Evolutionary conservation across 2,797 vertebrate genomes (phyloP).

Genomic region (Xenentodon cancila): DNA sequence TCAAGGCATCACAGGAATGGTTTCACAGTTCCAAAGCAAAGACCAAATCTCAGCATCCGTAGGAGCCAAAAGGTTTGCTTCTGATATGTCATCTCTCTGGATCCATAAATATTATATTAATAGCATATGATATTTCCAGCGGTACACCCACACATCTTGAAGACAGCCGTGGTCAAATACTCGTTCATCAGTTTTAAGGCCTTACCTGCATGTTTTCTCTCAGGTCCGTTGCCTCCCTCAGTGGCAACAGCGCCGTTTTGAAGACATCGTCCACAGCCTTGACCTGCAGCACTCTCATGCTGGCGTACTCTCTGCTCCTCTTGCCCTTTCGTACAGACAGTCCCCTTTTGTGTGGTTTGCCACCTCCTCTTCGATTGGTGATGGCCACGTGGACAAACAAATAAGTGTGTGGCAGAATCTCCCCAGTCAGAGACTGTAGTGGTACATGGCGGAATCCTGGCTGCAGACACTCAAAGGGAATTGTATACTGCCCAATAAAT

Average conservation of each 20-base stretch:
- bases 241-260: constrained; percentile 91
- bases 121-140: too few relatives aligned
- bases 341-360: constrained; percentile 96
- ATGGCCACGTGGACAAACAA: constrained; percentile 98
- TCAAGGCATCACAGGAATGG: too few relatives aligned
- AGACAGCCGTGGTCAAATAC: neutral
- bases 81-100: too few relatives aligned
- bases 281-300: constrained; percentile 93
- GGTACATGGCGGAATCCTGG: constrained; percentile 95
- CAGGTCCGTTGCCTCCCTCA: constrained; percentile 95
- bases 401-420: constrained; percentile 90
- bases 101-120: too few relatives aligned
- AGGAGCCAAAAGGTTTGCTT: too few relatives aligned
- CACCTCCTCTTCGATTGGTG: constrained; percentile 96
- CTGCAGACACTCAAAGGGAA: constrained; percentile 98
- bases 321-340: constrained; percentile 96
- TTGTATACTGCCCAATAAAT: constrained; percentile 97
- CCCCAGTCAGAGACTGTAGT: constrained; percentile 95
- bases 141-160: neutral
- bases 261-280: constrained; percentile 96
- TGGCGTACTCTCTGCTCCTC: constrained; percentile 93
- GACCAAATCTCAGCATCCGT: too few relatives aligned
- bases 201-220: constrained; percentile 99
- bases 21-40: too few relatives aligned
- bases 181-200: neutral